phyloP scores from a whole-genome alignment of 2,888 invertebrate genomes.

The Timema cristinae region DNA sequence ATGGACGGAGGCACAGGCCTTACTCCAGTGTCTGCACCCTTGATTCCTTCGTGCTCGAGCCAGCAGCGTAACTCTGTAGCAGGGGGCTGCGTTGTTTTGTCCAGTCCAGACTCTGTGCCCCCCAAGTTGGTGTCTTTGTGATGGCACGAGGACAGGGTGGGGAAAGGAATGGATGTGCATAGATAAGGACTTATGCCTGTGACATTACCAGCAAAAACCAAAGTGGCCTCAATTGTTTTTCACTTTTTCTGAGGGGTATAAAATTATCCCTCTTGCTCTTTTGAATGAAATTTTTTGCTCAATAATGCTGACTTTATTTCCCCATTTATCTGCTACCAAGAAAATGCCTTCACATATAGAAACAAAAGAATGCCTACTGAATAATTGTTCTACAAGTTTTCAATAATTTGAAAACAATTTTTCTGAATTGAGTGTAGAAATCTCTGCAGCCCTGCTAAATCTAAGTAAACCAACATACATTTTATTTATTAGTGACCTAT shows the following conservation, averaged over 20 bases:
- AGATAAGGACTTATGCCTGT: slow-evolving; percentile 8
- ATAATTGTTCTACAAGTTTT: no score
- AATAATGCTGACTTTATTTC: slow-evolving; percentile 18
- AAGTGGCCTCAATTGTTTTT: slow-evolving; percentile 28
- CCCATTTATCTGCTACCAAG: slow-evolving; percentile 23
- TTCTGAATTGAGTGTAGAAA: no score
- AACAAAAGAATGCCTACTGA: no score
- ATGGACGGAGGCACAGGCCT: slow-evolving; percentile 92
- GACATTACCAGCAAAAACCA: slow-evolving; percentile 22
- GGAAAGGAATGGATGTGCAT: slow-evolving; percentile 25
- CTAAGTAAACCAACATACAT: no score
- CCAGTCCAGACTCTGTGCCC: slow-evolving; percentile 67
- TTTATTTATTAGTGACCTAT: no score
- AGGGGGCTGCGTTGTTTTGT: slow-evolving; percentile 51
- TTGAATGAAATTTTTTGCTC: slow-evolving; percentile 24
- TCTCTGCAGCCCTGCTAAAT: no score
- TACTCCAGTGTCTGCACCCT: slow-evolving; percentile 68
- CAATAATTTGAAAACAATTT: no score
- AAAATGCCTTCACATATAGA: slow-evolving; percentile 26
- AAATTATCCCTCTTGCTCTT: background rate
- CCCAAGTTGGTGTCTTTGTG: slow-evolving; percentile 82
- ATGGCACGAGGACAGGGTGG: slow-evolving; percentile 40
- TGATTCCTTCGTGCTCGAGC: slow-evolving; percentile 64
- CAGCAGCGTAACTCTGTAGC: slow-evolving; percentile 60
- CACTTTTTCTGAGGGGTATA: no score